Evolutionary conservation across 2,888 invertebrate genomes (phyloP).

Genomic region (Troides helena): DNA sequence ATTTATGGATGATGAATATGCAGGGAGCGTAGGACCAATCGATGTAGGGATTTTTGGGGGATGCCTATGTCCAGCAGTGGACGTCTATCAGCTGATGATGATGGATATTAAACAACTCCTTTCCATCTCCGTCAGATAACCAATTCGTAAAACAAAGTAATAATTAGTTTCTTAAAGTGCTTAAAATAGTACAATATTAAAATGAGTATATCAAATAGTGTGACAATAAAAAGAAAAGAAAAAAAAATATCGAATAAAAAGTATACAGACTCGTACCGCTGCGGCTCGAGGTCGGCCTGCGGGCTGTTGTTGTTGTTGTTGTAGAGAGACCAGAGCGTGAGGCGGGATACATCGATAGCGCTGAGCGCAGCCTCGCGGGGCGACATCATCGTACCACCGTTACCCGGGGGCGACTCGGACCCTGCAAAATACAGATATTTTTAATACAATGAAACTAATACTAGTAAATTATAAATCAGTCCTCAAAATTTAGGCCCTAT

Average conservation of each 20-base stretch:
- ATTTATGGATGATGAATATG: no score
- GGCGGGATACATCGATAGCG: constrained; percentile 87
- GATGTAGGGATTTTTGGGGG: no score
- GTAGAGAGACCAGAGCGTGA: constrained; percentile 91
- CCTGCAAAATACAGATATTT: constrained; percentile 41
- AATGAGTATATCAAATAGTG: neutral
- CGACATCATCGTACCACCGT: constrained; percentile 69
- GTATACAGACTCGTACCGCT: constrained; percentile 57
- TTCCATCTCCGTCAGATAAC: no score
- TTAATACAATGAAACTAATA: neutral
- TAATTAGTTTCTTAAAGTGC: no score
- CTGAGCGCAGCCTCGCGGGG: constrained; percentile 80
- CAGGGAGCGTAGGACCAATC: no score
- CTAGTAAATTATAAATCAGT: no score
- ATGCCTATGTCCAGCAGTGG: no score
- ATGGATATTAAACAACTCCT: no score
- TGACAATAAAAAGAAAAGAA: neutral
- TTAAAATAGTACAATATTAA: no score
- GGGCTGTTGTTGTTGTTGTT: constrained; percentile 85
- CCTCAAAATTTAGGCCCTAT: no score
- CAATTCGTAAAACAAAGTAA: no score
- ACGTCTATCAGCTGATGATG: no score
- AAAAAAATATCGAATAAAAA: constrained; percentile 10
- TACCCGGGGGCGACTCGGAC: constrained; percentile 71
- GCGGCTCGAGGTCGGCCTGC: constrained; percentile 72